A percentile compares a stretch with the other conserved stretches of the same genome.
Evolutionary conservation across 2,113 vertebrate species (phyloP).

Genomic region (Elgaria multicarinata): DNA sequence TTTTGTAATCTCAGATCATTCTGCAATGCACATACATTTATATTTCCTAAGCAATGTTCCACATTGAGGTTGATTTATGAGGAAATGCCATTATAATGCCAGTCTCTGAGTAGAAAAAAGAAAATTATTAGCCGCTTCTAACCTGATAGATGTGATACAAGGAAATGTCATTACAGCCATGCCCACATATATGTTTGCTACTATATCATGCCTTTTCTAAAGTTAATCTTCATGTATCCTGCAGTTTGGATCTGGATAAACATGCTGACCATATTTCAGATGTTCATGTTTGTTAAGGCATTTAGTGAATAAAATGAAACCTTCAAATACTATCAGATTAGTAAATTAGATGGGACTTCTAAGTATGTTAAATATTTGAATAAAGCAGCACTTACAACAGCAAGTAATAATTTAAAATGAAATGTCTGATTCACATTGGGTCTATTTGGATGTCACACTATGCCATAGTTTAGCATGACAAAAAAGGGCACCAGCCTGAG

Average conservation of each 20-base stretch:
- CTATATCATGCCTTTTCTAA: slow-evolving; percentile 43
- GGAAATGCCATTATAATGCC: slow-evolving; percentile 75
- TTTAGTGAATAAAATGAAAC: neutral
- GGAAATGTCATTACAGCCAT: slow-evolving; percentile 71
- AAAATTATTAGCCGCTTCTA: slow-evolving; percentile 81
- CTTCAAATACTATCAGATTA: slow-evolving; percentile 26
- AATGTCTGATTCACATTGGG: neutral
- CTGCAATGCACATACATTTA: slow-evolving; percentile 80
- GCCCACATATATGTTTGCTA: slow-evolving; percentile 67
- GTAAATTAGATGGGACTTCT: neutral
- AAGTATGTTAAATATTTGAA: slow-evolving; percentile 13
- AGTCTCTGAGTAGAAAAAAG: slow-evolving; percentile 74
- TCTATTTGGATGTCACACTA: neutral
- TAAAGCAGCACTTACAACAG: neutral
- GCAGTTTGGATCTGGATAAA: slow-evolving; percentile 10
- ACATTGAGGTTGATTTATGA: slow-evolving; percentile 78
- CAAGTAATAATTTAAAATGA: neutral
- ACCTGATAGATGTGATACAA: slow-evolving; percentile 77
- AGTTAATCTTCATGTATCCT: slow-evolving; percentile 35
- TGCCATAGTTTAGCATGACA: neutral
- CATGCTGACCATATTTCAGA: neutral
- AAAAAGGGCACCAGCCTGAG: neutral
- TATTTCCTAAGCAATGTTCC: slow-evolving; percentile 80
- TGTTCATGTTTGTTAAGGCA: neutral
- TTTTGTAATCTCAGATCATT: slow-evolving; percentile 81